Conservation (phyloP, 2,888 invertebrate species). For the Clitarchus hookeri region DNA sequence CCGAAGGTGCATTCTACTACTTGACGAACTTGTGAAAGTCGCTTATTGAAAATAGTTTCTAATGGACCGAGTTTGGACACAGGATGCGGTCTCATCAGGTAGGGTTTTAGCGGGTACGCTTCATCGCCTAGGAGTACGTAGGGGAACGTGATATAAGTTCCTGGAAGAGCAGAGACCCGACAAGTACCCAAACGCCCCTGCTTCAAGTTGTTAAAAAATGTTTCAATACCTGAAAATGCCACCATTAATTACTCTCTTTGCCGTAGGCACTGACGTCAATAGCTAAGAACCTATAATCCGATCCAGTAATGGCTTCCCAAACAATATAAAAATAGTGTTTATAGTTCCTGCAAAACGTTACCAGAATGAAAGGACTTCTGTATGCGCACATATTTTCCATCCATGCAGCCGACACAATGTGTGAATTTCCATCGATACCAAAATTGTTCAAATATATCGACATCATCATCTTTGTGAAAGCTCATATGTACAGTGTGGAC, state of each 20-base stretch:
- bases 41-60: slow-evolving; percentile 17
- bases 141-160: background rate
- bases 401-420: slow-evolving; percentile 28
- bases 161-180: background rate
- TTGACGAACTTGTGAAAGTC: background rate
- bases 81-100: background rate
- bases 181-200: background rate
- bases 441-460: slow-evolving; percentile 18
- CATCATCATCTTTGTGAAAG: slow-evolving; percentile 24
- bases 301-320: slow-evolving; percentile 18
- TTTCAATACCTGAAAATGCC: slow-evolving; percentile 10
- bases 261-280: slow-evolving; percentile 33
- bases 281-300: slow-evolving; percentile 26
- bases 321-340: slow-evolving; percentile 25
- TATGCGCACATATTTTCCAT: slow-evolving; percentile 26
- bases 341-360: slow-evolving; percentile 27
- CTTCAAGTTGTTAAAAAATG: background rate
- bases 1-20: background rate
- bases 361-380: slow-evolving; percentile 14
- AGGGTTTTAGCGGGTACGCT: background rate
- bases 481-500: background rate
- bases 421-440: slow-evolving; percentile 26
- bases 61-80: background rate
- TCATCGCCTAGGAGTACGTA: no score
- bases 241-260: slow-evolving; percentile 30